Base-by-base conservation (phyloP, 2,888 invertebrate species). In the Nowickia ferox region DNA sequence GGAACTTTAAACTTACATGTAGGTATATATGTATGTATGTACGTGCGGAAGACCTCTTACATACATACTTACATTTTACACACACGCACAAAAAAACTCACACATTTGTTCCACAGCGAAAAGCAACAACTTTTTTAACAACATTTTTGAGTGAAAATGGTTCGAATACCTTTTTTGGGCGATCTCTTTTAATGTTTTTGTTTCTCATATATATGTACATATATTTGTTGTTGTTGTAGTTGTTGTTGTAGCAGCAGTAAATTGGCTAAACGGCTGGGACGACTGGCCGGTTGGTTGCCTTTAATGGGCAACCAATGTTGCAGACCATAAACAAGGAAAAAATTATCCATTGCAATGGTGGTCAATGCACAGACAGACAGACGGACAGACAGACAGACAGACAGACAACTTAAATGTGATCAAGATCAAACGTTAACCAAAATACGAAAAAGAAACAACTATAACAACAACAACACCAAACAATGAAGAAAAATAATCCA, bases 341-440 rank as follows among this genome's bases (percentile, higher is more conserved):
- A 81, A 72, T 76, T 72, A 71, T 51, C 71, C 71, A 55, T 55
- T 68, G 42, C 75, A 75, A 71, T 69, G 76, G 83, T 77, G 77
- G 84, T 80, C 79, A 79, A 55, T 42, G 46, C 2, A 22, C 9
- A 53, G 48, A 55, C 71, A 72, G 46, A 55, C 77, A 55, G 65
- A 75, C 63, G 53, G 57, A 78, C 82, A 63, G 46, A 66, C 71
- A 71, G 46, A 55, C 77, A 55, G 65, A 75, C 63, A 59, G 57
- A 78, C 82, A 63, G 46, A 66, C 71, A 71, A 59, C 75, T 75
- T 59, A 68, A 86, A 86, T 83, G 74, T 79, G 86, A 86, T 83
- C 79, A 83, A 86, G 79, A 86, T 83, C 86, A 86, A 86, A 86
- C 48, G 79, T 66, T 72, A 71, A 75, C 44, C 53, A 72, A 80